These are phyloP conservation scores for Porites australiensis DNA, from an alignment of 64 coral and sea anemone species.

Conservation along the genomic window DNA sequence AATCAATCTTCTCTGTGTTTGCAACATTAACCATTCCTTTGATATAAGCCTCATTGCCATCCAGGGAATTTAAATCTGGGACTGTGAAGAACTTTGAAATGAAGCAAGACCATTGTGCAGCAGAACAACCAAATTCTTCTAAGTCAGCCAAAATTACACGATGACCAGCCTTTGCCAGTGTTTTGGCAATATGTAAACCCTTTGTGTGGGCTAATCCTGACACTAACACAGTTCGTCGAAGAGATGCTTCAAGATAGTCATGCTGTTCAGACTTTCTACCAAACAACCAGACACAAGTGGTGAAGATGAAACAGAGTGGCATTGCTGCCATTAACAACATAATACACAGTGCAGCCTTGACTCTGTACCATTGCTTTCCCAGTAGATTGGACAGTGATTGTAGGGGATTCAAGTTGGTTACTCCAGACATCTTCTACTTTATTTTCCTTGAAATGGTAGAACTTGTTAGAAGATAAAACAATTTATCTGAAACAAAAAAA, in stretches of 20 bases:
- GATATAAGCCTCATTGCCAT: constrained; percentile 51
- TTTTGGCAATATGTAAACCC: constrained; percentile 28
- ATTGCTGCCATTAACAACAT: background rate
- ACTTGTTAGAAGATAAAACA: too few relatives aligned
- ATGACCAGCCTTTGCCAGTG: constrained; percentile 61
- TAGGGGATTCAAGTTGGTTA: background rate
- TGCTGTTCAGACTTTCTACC: background rate
- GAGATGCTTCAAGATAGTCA: background rate
- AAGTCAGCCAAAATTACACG: constrained; percentile 47
- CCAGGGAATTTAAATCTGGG: constrained; percentile 21
- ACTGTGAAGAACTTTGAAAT: constrained; percentile 44
- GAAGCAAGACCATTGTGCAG: constrained; percentile 44
- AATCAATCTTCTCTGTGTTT: constrained; percentile 60
- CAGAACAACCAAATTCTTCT: constrained; percentile 46
- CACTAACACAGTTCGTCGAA: constrained; percentile 58
- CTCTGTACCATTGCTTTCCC: constrained; percentile 42
- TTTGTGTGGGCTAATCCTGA: constrained; percentile 45
- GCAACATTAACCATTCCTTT: constrained; percentile 61
- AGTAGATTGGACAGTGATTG: background rate
- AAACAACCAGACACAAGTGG: constrained; percentile 26
- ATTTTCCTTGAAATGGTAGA: too few relatives aligned
- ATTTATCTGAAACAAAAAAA: too few relatives aligned
- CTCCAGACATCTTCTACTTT: background rate
- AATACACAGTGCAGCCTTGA: constrained; percentile 8
- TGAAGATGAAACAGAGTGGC: constrained; percentile 36